Percentiles rank a stretch among this genome's conserved stretches.
Evolutionary conservation across 2,113 vertebrate genomes (phyloP).

Genomic region (Fukomys damarensis): DNA sequence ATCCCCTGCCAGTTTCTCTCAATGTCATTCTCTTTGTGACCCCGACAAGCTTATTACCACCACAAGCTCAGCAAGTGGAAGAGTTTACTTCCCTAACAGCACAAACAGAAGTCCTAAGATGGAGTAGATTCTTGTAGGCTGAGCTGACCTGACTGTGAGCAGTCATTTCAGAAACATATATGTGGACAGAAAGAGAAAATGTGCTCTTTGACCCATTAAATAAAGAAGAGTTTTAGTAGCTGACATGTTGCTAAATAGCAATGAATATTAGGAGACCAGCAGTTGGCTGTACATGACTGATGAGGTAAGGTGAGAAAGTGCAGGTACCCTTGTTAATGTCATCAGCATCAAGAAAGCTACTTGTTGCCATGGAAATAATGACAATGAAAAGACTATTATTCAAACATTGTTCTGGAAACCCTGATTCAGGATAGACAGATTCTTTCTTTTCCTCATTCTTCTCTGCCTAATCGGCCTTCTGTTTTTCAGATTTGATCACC

Average conservation of each 20-base stretch:
- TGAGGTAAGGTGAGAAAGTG: neutral
- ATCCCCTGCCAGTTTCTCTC: neutral
- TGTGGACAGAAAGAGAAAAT: neutral
- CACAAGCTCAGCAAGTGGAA: neutral
- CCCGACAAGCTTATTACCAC: neutral
- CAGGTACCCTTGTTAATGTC: neutral
- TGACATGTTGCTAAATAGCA: neutral
- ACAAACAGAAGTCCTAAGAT: neutral
- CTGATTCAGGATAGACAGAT: neutral
- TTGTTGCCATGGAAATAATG: conserved; percentile 26
- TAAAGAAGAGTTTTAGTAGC: neutral
- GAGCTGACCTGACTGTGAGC: neutral
- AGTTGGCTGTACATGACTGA: neutral
- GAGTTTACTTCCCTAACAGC: neutral
- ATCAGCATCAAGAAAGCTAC: neutral
- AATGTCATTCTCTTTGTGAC: neutral
- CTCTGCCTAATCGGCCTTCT: neutral
- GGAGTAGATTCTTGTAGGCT: neutral
- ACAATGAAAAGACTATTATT: neutral
- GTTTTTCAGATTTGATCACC: conserved; percentile 6
- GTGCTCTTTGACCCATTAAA: neutral
- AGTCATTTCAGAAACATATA: neutral
- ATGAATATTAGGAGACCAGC: neutral
- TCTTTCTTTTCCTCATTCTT: neutral
- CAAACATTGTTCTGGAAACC: conserved; percentile 25